A percentile compares a stretch with the other conserved stretches of the same genome.
phyloP scores from a whole-genome alignment of 2,888 invertebrate genomes.

The Electrophaes corylata region DNA sequence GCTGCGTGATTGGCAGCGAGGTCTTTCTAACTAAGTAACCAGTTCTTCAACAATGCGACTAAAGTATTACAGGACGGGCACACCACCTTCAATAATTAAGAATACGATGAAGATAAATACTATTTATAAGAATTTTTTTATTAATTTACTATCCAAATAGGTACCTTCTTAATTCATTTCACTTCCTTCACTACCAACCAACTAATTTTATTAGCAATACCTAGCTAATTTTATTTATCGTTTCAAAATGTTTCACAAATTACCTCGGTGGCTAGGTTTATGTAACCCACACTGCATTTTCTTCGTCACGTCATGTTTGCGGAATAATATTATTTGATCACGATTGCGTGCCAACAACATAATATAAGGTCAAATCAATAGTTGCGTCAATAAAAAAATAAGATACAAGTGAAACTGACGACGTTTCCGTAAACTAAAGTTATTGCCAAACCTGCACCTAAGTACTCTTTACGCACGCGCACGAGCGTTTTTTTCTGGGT shows the following conservation, averaged over 20 bases:
- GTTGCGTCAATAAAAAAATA: neutral
- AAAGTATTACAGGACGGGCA: too few species aligned
- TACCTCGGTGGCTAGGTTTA: neutral
- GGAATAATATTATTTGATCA: slow-evolving; percentile 3
- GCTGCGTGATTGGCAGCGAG: too few species aligned
- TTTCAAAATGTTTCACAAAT: neutral
- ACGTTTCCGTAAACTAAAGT: neutral
- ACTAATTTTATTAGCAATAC: too few species aligned
- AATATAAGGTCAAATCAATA: neutral
- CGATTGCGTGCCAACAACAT: slow-evolving; percentile 2
- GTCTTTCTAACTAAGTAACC: too few species aligned
- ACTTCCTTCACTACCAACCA: neutral
- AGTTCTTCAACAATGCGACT: too few species aligned
- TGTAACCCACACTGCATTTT: slow-evolving; percentile 4
- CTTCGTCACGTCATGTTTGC: slow-evolving; percentile 3
- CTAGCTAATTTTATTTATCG: neutral
- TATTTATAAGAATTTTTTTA: too few species aligned
- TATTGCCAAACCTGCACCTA: neutral
- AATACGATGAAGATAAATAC: too few species aligned
- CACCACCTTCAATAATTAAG: too few species aligned
- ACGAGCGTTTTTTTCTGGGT: too few species aligned
- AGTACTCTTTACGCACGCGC: too few species aligned
- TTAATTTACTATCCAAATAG: too few species aligned
- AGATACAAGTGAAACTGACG: neutral
- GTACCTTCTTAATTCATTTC: too few species aligned